A percentile compares a stretch with the other conserved stretches of the same genome.
Evolutionary conservation across 2,888 invertebrate species (phyloP).

Genomic region (Clepsis dumicolana): DNA sequence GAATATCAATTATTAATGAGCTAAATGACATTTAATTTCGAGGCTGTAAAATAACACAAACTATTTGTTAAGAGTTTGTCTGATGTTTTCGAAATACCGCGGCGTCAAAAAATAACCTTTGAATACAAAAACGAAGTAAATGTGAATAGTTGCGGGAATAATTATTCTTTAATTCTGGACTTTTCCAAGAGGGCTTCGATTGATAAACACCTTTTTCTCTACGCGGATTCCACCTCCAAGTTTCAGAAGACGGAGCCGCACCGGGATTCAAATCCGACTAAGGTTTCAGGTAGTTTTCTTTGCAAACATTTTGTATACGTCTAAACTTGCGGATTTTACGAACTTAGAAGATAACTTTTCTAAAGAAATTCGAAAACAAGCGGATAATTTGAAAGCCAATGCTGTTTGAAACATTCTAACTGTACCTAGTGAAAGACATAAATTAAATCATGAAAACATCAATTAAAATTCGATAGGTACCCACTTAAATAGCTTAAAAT

Average conservation of each 20-base stretch:
- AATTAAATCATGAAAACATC: not conserved
- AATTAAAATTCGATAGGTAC: not conserved
- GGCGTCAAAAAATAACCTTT: not conserved
- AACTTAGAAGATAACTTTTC: conserved; percentile 20
- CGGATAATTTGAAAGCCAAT: conserved; percentile 12
- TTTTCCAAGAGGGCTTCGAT: conserved; percentile 14
- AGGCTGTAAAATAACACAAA: not conserved
- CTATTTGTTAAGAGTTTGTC: not conserved
- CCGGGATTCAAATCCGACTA: conserved; percentile 53
- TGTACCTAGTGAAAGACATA: not conserved
- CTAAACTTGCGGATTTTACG: conserved; percentile 23
- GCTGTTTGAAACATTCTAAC: not conserved
- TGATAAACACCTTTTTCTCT: conserved; percentile 13
- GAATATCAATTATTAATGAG: too few relatives aligned
- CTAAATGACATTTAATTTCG: too few relatives aligned
- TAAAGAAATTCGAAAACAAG: conserved; percentile 14
- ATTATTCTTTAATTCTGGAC: not conserved
- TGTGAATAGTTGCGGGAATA: not conserved
- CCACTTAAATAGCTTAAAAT: too few relatives aligned
- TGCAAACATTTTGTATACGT: conserved; percentile 26
- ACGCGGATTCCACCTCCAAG: conserved; percentile 12
- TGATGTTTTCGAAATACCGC: not conserved
- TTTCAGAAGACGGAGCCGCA: conserved; percentile 17
- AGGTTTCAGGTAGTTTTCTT: conserved; percentile 25
- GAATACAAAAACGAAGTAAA: not conserved